These are phyloP conservation scores for Calonectris borealis DNA, from an alignment of 2,113 vertebrate species.

Conservation along the genomic window DNA sequence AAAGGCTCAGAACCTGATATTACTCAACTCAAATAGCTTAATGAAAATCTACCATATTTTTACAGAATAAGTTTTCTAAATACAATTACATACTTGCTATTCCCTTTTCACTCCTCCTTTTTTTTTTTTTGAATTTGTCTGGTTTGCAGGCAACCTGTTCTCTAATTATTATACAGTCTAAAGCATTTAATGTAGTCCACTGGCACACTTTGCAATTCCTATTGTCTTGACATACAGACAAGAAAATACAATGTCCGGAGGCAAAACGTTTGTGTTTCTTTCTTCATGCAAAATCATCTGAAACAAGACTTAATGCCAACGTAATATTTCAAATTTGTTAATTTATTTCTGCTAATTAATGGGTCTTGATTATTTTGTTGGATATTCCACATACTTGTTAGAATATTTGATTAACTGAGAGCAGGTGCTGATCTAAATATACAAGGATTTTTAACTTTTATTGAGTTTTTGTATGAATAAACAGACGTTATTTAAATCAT, in stretches of 20 bases:
- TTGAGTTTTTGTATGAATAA: neutral
- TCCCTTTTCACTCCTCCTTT: neutral
- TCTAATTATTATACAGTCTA: neutral
- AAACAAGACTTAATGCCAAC: neutral
- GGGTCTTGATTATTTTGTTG: neutral
- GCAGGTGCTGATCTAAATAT: neutral
- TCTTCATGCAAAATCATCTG: neutral
- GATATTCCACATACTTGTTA: neutral
- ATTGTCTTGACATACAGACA: neutral
- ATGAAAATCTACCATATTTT: neutral
- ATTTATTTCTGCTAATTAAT: constrained; percentile 8
- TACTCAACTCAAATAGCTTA: neutral
- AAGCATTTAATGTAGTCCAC: neutral
- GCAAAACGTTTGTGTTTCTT: neutral
- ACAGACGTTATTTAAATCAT: neutral
- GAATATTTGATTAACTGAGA: neutral
- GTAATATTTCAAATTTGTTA: neutral
- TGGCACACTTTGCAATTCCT: neutral
- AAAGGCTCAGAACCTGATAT: neutral
- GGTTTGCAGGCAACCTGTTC: neutral
- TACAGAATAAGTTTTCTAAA: neutral
- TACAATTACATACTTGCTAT: neutral
- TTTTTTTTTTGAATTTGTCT: neutral
- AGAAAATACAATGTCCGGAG: neutral
- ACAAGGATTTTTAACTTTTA: neutral